Conservation (phyloP, 2,888 invertebrate species). For the Megamerina dolium region DNA sequence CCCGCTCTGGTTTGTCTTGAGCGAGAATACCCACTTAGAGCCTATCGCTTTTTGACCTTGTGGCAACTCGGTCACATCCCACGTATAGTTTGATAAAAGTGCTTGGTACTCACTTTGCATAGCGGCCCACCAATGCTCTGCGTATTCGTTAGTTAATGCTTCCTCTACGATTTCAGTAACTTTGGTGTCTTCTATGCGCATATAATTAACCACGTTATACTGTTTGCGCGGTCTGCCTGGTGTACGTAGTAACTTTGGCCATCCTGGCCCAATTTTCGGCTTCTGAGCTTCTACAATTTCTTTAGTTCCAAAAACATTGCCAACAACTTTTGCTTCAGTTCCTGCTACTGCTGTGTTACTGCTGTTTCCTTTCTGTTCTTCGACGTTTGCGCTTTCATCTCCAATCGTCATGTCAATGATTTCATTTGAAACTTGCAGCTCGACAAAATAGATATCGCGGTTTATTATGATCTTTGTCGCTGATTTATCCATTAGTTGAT, state of each 20-base stretch:
- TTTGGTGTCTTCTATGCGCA: conserved; percentile 7
- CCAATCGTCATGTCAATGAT: background rate
- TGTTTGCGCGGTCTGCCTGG: conserved; percentile 17
- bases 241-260: conserved; percentile 10
- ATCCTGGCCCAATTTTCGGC: conserved; percentile 7
- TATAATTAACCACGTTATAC: conserved; percentile 12
- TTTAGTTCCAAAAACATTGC: background rate
- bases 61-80: conserved; percentile 12
- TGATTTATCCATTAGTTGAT: conserved; percentile 2
- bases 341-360: background rate
- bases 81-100: conserved; percentile 13
- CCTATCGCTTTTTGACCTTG: background rate
- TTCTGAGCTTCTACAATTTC: background rate
- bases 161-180: conserved; percentile 14
- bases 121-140: conserved; percentile 11
- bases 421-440: background rate
- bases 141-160: conserved; percentile 15
- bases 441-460: conserved; percentile 7
- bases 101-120: conserved; percentile 19
- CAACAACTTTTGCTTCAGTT: background rate
- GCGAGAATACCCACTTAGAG: background rate
- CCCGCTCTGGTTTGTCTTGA: conserved; percentile 8
- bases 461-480: conserved; percentile 4
- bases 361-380: background rate
- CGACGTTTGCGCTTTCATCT: background rate